These are phyloP conservation scores for Ectemnius lituratus DNA, from an alignment of 2,888 invertebrate genomes.

Conservation along the genomic window DNA sequence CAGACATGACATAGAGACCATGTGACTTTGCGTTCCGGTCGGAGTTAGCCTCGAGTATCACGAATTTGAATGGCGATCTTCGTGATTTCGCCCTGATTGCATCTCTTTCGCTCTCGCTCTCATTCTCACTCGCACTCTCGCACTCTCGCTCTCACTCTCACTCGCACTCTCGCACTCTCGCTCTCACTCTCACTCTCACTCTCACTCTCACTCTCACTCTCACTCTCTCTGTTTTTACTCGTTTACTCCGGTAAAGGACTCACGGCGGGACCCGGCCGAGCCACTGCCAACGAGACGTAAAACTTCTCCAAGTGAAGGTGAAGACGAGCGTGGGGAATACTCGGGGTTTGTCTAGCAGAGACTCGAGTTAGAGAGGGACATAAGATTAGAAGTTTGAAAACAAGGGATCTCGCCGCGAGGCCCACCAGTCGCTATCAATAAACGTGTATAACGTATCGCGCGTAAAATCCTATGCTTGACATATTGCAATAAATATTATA, in stretches of 20 bases:
- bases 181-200: constrained; percentile 13
- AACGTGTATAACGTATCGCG: constrained; percentile 63
- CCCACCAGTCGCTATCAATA: constrained; percentile 47
- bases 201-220: constrained; percentile 29
- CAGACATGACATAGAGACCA: constrained; percentile 60
- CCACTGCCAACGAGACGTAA: neutral
- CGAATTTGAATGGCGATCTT: constrained; percentile 44
- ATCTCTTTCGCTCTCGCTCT: constrained; percentile 24
- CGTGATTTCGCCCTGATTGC: constrained; percentile 48
- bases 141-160: constrained; percentile 27
- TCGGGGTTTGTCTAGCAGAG: neutral
- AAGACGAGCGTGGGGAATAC: neutral
- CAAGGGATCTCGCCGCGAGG: constrained; percentile 61
- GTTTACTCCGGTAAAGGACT: neutral
- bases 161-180: constrained; percentile 10
- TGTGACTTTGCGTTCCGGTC: constrained; percentile 30
- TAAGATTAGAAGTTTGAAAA: constrained; percentile 22
- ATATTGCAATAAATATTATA: constrained; percentile 76
- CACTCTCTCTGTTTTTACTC: constrained; percentile 11
- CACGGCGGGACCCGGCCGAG: neutral
- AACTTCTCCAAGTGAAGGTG: neutral
- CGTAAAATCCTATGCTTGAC: constrained; percentile 68
- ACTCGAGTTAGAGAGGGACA: neutral
- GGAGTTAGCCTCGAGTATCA: constrained; percentile 31
- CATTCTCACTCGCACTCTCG: neutral